phyloP scores from a whole-genome alignment of 2,888 invertebrate genomes.

The Eristalinus aeneus region DNA sequence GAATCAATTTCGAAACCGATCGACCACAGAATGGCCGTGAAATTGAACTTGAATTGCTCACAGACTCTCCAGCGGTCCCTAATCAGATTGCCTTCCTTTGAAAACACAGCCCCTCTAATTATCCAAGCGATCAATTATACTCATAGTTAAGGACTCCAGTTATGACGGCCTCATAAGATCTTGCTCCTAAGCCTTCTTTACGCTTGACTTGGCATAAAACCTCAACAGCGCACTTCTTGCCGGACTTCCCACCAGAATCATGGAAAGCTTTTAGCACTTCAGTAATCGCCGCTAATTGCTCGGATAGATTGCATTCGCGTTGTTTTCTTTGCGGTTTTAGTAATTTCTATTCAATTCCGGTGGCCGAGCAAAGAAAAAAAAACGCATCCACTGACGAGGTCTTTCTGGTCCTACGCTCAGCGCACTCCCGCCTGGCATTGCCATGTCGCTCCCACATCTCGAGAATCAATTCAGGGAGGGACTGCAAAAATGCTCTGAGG shows the following conservation, averaged over 20 bases:
- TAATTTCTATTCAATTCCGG: neutral
- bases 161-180: neutral
- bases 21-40: neutral
- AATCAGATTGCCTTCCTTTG: neutral
- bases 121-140: neutral
- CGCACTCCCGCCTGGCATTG: neutral
- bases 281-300: conserved; percentile 23
- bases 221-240: neutral
- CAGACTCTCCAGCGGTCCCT: neutral
- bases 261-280: conserved; percentile 29
- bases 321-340: conserved; percentile 19
- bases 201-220: conserved; percentile 15
- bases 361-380: neutral
- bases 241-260: conserved; percentile 5
- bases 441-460: neutral
- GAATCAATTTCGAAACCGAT: neutral
- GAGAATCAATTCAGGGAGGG: neutral
- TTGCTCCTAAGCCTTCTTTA: neutral
- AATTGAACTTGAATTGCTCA: neutral
- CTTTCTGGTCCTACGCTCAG: neutral
- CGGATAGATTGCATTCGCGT: conserved; percentile 6
- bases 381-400: neutral
- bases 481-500: conserved; percentile 9
- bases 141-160: neutral
- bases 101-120: neutral